Conservation (phyloP, 2,797 vertebrate genomes). For the Falco peregrinus region DNA sequence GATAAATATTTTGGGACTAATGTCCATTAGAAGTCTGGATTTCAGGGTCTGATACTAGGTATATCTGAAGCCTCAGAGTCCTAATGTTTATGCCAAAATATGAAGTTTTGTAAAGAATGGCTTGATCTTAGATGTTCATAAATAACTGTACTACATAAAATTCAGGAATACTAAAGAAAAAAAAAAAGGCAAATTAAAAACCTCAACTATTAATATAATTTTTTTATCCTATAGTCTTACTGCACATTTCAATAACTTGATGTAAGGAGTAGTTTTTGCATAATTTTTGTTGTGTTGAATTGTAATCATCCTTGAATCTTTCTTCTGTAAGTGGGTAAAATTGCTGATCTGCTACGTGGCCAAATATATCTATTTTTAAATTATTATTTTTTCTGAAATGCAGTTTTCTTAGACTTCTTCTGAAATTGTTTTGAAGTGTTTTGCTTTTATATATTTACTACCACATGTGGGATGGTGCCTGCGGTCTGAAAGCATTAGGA, state of each 20-base stretch:
- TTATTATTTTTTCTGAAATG: background rate
- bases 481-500: background rate
- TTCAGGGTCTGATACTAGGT: background rate
- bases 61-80: background rate
- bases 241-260: background rate
- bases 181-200: background rate
- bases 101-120: background rate
- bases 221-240: background rate
- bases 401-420: background rate
- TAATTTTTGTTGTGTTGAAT: background rate
- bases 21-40: background rate
- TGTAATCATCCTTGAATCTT: background rate
- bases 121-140: background rate
- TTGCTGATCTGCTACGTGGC: background rate
- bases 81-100: background rate
- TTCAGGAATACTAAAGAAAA: background rate
- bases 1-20: background rate
- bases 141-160: background rate
- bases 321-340: background rate
- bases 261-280: background rate
- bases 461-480: rapidly evolving
- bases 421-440: background rate
- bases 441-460: background rate
- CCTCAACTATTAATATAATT: background rate
- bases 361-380: background rate